Conservation (phyloP, 2,113 vertebrate species). For the Protomyctophum bolini region DNA sequence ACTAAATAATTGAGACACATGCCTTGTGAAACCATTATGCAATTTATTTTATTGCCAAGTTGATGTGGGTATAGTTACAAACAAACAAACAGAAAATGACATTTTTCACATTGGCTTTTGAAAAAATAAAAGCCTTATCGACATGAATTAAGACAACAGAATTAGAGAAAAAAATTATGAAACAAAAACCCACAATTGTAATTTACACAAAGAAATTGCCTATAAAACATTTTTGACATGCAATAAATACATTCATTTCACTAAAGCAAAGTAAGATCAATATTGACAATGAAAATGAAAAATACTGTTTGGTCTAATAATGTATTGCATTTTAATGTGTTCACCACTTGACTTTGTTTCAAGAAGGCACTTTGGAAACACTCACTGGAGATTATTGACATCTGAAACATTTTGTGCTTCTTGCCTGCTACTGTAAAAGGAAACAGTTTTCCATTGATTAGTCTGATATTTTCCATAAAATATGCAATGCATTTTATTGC, state of each 20-base stretch:
- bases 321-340: conserved; percentile 66
- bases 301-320: conserved; percentile 77
- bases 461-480: conserved; percentile 30
- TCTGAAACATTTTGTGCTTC: conserved; percentile 17
- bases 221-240: conserved; percentile 82
- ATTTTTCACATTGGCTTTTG: conserved; percentile 78
- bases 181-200: conserved; percentile 68
- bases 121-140: conserved; percentile 79
- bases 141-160: conserved; percentile 69
- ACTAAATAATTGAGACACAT: conserved; percentile 6
- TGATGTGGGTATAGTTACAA: conserved; percentile 80
- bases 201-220: conserved; percentile 74
- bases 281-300: conserved; percentile 71
- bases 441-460: conserved; percentile 16
- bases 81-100: conserved; percentile 54
- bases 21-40: conserved; percentile 56
- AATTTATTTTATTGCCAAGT: conserved; percentile 83
- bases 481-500: conserved; percentile 30
- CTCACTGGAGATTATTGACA: conserved; percentile 13
- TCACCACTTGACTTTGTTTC: conserved; percentile 39
- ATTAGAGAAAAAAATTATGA: conserved; percentile 69
- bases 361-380: conserved; percentile 48
- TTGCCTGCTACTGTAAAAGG: conserved; percentile 39
- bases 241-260: conserved; percentile 87
- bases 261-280: conserved; percentile 75